Conservation (phyloP, 2,113 vertebrate genomes). For the Tympanuchus pallidicinctus region DNA sequence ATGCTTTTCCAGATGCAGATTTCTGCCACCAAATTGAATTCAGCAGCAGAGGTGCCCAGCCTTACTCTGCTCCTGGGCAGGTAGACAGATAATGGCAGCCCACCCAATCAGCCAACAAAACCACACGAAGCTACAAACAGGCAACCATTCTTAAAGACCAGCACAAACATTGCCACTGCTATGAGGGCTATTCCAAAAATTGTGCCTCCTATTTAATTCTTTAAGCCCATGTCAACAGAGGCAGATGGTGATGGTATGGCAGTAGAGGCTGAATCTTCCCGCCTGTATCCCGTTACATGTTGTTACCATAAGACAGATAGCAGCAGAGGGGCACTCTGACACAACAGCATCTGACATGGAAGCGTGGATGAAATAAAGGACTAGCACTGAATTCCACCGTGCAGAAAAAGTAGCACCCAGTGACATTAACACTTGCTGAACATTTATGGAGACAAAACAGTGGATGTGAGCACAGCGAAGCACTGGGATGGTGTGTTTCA, state of each 20-base stretch:
- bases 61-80: constrained; percentile 16
- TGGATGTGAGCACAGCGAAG: too few relatives aligned
- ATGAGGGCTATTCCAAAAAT: background rate
- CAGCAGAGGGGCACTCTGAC: background rate
- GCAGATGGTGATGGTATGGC: background rate
- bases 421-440: too few relatives aligned
- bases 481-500: too few relatives aligned
- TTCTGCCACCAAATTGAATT: constrained; percentile 54
- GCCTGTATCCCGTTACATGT: background rate
- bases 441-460: too few relatives aligned
- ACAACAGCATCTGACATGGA: background rate
- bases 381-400: background rate
- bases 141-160: background rate
- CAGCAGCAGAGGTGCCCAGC: constrained; percentile 12
- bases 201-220: background rate
- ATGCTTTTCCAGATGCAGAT: constrained; percentile 41
- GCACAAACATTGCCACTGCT: background rate
- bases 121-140: background rate
- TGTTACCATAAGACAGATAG: background rate
- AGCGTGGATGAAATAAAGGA: background rate
- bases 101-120: background rate
- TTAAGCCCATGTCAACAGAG: background rate
- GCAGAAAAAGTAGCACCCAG: too few relatives aligned
- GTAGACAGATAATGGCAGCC: background rate
- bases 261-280: background rate